phyloP scores from a whole-genome alignment of 2,888 invertebrate species.

The Acholoe squamosa region DNA sequence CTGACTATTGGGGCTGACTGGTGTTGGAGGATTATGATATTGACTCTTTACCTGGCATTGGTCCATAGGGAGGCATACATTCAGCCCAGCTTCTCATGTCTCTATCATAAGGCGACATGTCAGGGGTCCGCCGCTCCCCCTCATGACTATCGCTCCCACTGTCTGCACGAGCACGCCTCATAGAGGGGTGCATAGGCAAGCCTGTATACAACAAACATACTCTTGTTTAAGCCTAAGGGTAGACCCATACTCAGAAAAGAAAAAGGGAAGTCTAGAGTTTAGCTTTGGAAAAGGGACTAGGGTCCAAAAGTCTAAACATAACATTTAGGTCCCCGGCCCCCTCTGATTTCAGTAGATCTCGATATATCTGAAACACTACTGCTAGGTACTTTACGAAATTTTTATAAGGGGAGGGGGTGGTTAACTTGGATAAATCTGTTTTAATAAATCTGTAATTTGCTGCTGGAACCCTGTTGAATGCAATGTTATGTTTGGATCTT shows the following conservation, averaged over 20 bases:
- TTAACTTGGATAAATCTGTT: too few relatives aligned
- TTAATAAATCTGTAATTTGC: too few relatives aligned
- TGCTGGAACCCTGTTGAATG: too few relatives aligned
- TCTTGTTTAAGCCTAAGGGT: background rate
- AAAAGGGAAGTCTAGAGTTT: background rate
- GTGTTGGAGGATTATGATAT: background rate
- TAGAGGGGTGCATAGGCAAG: slow-evolving; percentile 79
- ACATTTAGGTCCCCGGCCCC: too few relatives aligned
- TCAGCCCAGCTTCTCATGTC: slow-evolving; percentile 74
- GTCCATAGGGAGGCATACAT: slow-evolving; percentile 72
- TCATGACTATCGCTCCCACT: slow-evolving; percentile 78
- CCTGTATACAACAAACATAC: slow-evolving; percentile 70
- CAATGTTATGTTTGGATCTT: too few relatives aligned
- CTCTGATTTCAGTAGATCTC: too few relatives aligned
- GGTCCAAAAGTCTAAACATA: too few relatives aligned
- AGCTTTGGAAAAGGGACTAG: too few relatives aligned
- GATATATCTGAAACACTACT: too few relatives aligned
- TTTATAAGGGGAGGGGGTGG: too few relatives aligned
- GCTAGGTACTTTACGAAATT: too few relatives aligned
- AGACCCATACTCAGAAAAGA: background rate
- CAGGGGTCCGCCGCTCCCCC: slow-evolving; percentile 75
- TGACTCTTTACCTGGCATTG: slow-evolving; percentile 69
- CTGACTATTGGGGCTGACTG: background rate
- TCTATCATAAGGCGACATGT: slow-evolving; percentile 72
- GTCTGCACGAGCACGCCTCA: slow-evolving; percentile 75